Conservation (phyloP, 2,888 invertebrate species). For the Smittia aterrima region DNA sequence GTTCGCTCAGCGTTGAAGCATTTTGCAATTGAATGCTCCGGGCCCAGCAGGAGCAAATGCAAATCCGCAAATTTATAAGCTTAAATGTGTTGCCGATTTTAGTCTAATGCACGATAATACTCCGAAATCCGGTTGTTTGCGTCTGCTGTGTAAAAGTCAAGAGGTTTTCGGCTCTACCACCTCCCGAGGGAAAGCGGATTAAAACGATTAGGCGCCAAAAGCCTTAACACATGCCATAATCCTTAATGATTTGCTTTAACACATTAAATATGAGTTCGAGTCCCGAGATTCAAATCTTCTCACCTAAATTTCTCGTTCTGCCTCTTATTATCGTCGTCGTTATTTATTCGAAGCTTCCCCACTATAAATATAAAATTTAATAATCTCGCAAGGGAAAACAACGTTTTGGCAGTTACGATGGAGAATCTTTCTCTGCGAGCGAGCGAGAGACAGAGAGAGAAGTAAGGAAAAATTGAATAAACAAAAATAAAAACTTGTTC, state of each 20-base stretch:
- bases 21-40: too few species aligned
- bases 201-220: not conserved
- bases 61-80: not conserved
- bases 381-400: too few species aligned
- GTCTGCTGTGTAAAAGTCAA: not conserved
- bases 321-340: too few species aligned
- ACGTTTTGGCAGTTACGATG: too few species aligned
- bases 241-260: not conserved
- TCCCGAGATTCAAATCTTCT: not conserved
- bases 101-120: not conserved
- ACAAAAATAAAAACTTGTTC: slow-evolving; percentile 4
- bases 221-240: not conserved
- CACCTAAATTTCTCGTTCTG: too few species aligned
- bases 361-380: too few species aligned
- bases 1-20: too few species aligned
- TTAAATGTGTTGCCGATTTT: not conserved
- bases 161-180: not conserved
- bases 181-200: not conserved
- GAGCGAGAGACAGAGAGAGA: too few species aligned
- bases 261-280: not conserved
- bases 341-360: too few species aligned
- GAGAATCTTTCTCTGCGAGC: too few species aligned
- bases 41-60: too few species aligned
- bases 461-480: not conserved
- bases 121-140: not conserved